Percentiles rank a stretch among this genome's conserved stretches.
These are phyloP conservation scores for Enteromius anoplus DNA, from an alignment of 2,797 vertebrate genomes.

Conservation along the genomic window DNA sequence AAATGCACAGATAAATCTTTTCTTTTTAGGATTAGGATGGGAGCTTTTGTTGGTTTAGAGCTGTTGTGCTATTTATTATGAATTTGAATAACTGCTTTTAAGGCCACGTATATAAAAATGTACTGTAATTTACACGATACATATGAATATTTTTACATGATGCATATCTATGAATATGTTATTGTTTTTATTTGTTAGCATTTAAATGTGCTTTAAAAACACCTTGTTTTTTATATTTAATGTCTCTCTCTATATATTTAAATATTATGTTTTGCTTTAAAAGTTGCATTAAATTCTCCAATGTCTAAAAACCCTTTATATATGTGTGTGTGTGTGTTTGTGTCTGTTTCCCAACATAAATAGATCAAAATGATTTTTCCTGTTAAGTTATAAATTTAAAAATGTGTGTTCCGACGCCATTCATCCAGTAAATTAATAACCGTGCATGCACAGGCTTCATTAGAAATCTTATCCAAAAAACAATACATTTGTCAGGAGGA, in stretches of 20 bases:
- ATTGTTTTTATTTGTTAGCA: not conserved
- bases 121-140: not conserved
- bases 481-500: not conserved
- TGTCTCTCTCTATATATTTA: not conserved
- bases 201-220: not conserved
- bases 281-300: not conserved
- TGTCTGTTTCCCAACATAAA: not conserved
- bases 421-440: not conserved
- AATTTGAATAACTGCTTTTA: not conserved
- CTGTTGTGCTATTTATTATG: slow-evolving; percentile 19
- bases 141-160: not conserved
- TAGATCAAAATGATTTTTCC: not conserved
- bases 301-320: not conserved
- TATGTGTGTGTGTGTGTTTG: not conserved
- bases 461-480: slow-evolving; percentile 11
- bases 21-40: slow-evolving; percentile 33
- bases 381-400: not conserved
- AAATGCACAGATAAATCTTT: slow-evolving; percentile 37
- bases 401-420: not conserved
- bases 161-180: not conserved
- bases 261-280: not conserved
- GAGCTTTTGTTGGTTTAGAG: slow-evolving; percentile 28
- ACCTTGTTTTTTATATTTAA: not conserved
- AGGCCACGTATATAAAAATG: not conserved
- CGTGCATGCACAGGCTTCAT: not conserved